Evolutionary conservation across 2,113 vertebrate species (phyloP).

Genomic region (Collichthys lucidus): DNA sequence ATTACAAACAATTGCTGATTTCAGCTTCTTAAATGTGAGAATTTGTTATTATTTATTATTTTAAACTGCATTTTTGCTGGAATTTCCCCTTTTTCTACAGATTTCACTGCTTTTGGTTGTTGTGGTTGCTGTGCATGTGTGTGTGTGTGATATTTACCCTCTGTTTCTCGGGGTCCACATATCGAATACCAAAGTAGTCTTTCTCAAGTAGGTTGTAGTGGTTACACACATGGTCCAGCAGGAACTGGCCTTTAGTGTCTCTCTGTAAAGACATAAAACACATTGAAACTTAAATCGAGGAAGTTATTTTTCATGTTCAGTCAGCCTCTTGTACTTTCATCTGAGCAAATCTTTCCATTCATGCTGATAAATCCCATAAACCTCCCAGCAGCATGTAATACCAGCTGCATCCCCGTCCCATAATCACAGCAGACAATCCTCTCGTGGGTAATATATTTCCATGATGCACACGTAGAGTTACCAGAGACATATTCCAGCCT

Average conservation of each 20-base stretch:
- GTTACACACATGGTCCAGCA: conserved; percentile 97
- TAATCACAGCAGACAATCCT: conserved; percentile 9
- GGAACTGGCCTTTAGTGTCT: conserved; percentile 97
- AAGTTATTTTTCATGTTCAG: not conserved
- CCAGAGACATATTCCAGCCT: conserved; percentile 7
- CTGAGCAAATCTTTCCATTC: not conserved
- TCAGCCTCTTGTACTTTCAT: not conserved
- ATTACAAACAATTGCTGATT: too few relatives aligned
- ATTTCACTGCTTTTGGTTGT: not conserved
- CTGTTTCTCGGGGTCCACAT: conserved; percentile 97
- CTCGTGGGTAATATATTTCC: conserved; percentile 20
- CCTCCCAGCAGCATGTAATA: conserved; percentile 3
- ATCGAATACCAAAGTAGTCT: conserved; percentile 99
- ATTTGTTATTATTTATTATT: too few relatives aligned
- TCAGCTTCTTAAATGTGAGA: too few relatives aligned
- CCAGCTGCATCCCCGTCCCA: not conserved
- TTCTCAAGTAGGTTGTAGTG: conserved; percentile 98
- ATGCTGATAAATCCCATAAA: conserved; percentile 22
- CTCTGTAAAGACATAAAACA: conserved; percentile 86
- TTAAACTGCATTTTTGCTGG: too few relatives aligned
- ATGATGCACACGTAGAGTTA: conserved; percentile 9
- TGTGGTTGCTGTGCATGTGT: not conserved
- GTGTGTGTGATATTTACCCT: conserved; percentile 84
- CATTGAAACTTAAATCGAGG: conserved; percentile 8
- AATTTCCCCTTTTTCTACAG: too few relatives aligned